These are phyloP conservation scores for Leuciscus waleckii DNA, from an alignment of 2,797 vertebrate genomes.

Conservation along the genomic window DNA sequence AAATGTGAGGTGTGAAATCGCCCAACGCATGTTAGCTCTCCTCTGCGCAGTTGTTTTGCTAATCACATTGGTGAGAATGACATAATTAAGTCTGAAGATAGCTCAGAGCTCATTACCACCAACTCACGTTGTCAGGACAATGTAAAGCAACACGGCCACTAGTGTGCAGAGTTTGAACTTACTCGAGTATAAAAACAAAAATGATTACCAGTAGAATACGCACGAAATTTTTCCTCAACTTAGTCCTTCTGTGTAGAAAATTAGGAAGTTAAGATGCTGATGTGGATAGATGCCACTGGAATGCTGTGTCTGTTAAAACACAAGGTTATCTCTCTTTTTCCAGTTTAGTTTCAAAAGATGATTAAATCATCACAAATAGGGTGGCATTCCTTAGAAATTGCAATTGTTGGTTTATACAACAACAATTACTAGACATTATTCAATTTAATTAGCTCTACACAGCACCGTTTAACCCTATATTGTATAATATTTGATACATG, in stretches of 20 bases:
- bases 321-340: not conserved
- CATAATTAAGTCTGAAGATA: constrained; percentile 51
- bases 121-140: constrained; percentile 60
- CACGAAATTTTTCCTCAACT: not conserved
- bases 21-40: constrained; percentile 61
- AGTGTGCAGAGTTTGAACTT: not conserved
- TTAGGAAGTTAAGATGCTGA: not conserved
- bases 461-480: not conserved
- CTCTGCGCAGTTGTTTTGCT: constrained; percentile 73
- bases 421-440: not conserved
- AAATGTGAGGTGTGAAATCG: constrained; percentile 66
- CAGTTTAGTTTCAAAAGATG: not conserved
- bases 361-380: not conserved
- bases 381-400: not conserved
- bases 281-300: not conserved
- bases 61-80: constrained; percentile 57
- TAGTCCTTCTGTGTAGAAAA: not conserved
- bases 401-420: not conserved
- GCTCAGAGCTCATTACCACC: constrained; percentile 62
- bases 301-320: not conserved
- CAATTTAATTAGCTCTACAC: too few species aligned
- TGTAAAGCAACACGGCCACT: not conserved
- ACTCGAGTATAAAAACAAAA: not conserved
- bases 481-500: not conserved
- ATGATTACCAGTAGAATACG: not conserved